A percentile compares a stretch with the other conserved stretches of the same genome.
Evolutionary conservation across 2,797 vertebrate species (phyloP).

Genomic region (Pangasius krempfi): DNA sequence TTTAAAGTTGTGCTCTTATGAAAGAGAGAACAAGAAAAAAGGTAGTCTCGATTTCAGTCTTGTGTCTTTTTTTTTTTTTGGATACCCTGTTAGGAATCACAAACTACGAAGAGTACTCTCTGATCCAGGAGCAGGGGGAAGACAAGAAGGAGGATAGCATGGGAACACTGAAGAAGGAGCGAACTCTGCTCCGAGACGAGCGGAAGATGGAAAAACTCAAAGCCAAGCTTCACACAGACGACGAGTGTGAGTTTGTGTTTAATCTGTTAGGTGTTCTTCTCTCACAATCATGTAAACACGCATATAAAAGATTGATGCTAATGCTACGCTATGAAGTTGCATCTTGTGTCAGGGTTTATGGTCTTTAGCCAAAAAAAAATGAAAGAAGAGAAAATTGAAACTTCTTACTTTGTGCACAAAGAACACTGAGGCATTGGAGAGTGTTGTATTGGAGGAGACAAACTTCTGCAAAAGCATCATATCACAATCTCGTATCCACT

Average conservation of each 20-base stretch:
- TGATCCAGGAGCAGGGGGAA: conserved; percentile 91
- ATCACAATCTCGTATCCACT: not conserved
- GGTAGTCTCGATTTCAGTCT: not conserved
- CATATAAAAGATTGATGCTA: not conserved
- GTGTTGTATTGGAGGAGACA: not conserved
- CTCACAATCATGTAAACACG: not conserved
- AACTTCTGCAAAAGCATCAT: not conserved
- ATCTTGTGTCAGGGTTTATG: not conserved
- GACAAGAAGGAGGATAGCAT: conserved; percentile 94
- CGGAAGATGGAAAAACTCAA: conserved; percentile 99
- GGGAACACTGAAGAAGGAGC: conserved; percentile 92
- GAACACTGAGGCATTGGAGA: not conserved
- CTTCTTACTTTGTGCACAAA: not conserved
- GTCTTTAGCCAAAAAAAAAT: not conserved
- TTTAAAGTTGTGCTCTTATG: not conserved
- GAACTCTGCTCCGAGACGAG: conserved; percentile 90
- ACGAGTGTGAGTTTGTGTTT: conserved; percentile 85
- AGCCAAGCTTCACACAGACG: conserved; percentile 97
- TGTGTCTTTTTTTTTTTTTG: not conserved
- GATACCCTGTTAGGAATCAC: conserved; percentile 85
- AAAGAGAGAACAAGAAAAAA: not conserved
- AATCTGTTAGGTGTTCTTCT: not conserved
- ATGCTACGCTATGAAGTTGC: not conserved
- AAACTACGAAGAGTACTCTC: conserved; percentile 99
- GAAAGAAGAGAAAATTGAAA: not conserved